Conservation (phyloP, 1,140 invertebrate species). For the Drosophila nasuta region DNA sequence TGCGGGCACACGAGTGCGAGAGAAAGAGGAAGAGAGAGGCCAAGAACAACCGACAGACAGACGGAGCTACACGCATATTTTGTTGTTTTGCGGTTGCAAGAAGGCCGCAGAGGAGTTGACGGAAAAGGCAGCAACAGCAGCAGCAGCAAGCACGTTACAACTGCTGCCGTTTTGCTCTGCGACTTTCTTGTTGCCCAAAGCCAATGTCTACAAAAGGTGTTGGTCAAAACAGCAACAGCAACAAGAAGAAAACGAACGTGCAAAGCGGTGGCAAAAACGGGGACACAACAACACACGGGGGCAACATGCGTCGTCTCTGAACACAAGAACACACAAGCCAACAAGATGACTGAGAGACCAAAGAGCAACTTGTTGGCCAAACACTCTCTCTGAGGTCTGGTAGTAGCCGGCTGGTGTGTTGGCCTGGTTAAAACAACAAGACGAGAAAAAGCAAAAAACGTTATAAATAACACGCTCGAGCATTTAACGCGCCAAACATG, state of each 20-base stretch:
- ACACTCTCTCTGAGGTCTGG: slow-evolving; percentile 17
- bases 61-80: slow-evolving; percentile 69
- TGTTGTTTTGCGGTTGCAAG: slow-evolving; percentile 60
- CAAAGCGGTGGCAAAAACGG: slow-evolving; percentile 8
- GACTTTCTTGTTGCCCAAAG: slow-evolving; percentile 62
- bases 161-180: slow-evolving; percentile 67
- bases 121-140: slow-evolving; percentile 33
- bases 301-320: neutral
- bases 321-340: neutral
- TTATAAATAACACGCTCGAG: slow-evolving; percentile 83
- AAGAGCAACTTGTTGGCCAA: slow-evolving; percentile 37
- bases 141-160: slow-evolving; percentile 71
- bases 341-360: slow-evolving; percentile 10
- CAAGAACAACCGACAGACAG: slow-evolving; percentile 3
- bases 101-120: slow-evolving; percentile 9
- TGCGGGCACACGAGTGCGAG: slow-evolving; percentile 6
- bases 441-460: slow-evolving; percentile 53
- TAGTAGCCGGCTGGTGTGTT: slow-evolving; percentile 25
- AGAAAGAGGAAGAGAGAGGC: slow-evolving; percentile 13
- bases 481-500: slow-evolving; percentile 83
- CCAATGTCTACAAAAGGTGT: slow-evolving; percentile 81
- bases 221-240: slow-evolving; percentile 65
- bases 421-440: slow-evolving; percentile 61
- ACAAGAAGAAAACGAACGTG: neutral
- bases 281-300: too few species aligned